Evolutionary conservation across 1,140 invertebrate species (phyloP).

Genomic region (Kradibia gibbosae): DNA sequence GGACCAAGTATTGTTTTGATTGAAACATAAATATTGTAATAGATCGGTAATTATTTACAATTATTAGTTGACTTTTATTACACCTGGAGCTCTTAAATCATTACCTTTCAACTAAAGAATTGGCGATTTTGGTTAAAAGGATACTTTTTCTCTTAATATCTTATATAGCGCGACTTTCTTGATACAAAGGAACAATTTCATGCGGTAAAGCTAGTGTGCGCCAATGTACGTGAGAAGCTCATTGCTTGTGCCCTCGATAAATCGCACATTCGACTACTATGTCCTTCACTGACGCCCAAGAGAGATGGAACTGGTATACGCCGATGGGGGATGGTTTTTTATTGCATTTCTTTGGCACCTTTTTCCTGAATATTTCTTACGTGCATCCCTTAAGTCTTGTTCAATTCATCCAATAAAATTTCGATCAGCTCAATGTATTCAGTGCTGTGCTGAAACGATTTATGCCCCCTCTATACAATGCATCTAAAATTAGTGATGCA

Average conservation of each 20-base stretch:
- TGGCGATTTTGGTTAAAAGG: background rate
- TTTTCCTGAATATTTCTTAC: constrained; percentile 2
- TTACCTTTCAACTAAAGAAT: background rate
- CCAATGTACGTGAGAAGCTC: constrained; percentile 3
- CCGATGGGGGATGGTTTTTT: background rate
- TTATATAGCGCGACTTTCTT: background rate
- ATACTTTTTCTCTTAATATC: background rate
- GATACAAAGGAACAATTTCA: background rate
- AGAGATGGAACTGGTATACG: background rate
- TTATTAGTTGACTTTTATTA: too few species aligned
- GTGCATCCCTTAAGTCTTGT: background rate
- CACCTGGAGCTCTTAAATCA: too few species aligned
- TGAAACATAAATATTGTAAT: too few species aligned
- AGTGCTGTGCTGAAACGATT: background rate
- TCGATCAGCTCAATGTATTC: constrained; percentile 31
- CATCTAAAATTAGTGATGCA: background rate
- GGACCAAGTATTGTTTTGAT: too few species aligned
- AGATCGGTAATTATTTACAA: too few species aligned
- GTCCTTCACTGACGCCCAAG: background rate
- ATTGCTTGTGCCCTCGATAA: constrained; percentile 28
- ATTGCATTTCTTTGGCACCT: constrained; percentile 19
- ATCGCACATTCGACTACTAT: constrained; percentile 15
- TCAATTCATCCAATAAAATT: constrained; percentile 38
- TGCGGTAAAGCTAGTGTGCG: background rate
- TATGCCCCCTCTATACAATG: background rate